Evolutionary conservation across 1,140 invertebrate species (phyloP), one percentile per base, ranked within the genome.

Genomic region (Leptinotarsa undecemlineata): DNA sequence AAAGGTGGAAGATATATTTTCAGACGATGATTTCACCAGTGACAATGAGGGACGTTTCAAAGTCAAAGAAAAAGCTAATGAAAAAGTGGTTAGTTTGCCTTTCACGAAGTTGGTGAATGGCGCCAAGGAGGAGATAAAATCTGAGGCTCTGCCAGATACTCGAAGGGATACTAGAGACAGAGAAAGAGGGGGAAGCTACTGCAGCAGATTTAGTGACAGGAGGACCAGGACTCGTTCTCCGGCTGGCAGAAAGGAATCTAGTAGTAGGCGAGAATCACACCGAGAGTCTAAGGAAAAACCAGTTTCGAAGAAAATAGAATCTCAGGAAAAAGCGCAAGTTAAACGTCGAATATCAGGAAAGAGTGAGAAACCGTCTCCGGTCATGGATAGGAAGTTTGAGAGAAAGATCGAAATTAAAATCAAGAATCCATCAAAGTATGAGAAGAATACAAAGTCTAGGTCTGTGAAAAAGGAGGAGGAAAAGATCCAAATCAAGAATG

Each of bases 11-110:
- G 81, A 83, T 76, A 51, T 85, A 5, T 85, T 84, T 74, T 83
- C 82, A 0, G 83, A 84, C 64, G 83, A 84, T 68, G 83, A 84
- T 64, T 81, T 79, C 0, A 78, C 76, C 57, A 81, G 79, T 62
- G 83, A 84, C 72, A 83, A 85, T 68, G 83, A 85, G 71, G 82
- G 82, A 4, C 47, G 82, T 13, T 84, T 84, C 70, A 85, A 85
- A 76, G 81, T 77, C 4, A 80, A 80, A 63, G 71, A 77, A 71
- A 60, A 76, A 19, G 19, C 51, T 15, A 67, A 61, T 19, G 66
- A 72, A 63, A 79, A 81, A 51, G 74, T 75, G 15, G 48, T 73
- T 1, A 67, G 74, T 13, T 26, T 78, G 62, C 71, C 81, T 17
- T 79, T 80, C 60, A 78, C 75, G 17, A 78, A 80, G 70, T 69